Evolutionary conservation across 1,140 invertebrate species (phyloP), one percentile per base, ranked within the genome.

Genomic region (Drosophila triauraria): DNA sequence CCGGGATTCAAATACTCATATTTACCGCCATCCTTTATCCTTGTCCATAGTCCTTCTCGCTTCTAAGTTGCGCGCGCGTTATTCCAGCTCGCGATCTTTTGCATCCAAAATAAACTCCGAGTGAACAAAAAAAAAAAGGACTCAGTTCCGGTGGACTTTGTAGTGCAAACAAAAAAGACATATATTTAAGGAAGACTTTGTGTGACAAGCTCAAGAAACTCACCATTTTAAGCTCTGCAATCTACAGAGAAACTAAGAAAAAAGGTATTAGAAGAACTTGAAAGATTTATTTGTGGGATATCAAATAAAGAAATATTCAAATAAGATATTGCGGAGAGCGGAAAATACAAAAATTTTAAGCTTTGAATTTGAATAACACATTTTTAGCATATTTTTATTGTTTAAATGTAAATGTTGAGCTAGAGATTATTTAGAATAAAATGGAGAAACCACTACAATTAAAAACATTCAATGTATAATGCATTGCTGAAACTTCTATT

Each of bases 21-120:
- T 25, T 4, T 35, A 7, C 6, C 51, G 12, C 38, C 38, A 56
- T 56, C 35, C 53, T 40, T 40, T n/a, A 23, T 56, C 50, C 30
- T 35, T 9, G 32, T 40, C 53, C 32, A 13, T 38, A 32, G 40
- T 38, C 40, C 62, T 30, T 63, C 70, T 60, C 65, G 81, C 69
- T 17, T 53, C 61, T 78, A 25, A 69, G 56, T 84, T 85, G 82
- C 82, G 82, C 82, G 82, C 82, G 82, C 82, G 72, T 59, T 65
- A 77, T 42, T 32, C 32, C 47, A 74, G 35, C 48, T 30, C 43
- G 58, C 53, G 82, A 62, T 65, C 57, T 25, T 65, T 62, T 32
- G 40, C 30, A 20, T 30, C 20, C 4, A 10, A 44, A 44, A 30
- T 8, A 10, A 64, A 32, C 17, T 32, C 13, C 43, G n/a, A 56